Percentiles rank a stretch among this genome's conserved stretches.
These are phyloP conservation scores for Leptinotarsa undecemlineata DNA, from an alignment of 1,140 invertebrate species.

Conservation along the genomic window DNA sequence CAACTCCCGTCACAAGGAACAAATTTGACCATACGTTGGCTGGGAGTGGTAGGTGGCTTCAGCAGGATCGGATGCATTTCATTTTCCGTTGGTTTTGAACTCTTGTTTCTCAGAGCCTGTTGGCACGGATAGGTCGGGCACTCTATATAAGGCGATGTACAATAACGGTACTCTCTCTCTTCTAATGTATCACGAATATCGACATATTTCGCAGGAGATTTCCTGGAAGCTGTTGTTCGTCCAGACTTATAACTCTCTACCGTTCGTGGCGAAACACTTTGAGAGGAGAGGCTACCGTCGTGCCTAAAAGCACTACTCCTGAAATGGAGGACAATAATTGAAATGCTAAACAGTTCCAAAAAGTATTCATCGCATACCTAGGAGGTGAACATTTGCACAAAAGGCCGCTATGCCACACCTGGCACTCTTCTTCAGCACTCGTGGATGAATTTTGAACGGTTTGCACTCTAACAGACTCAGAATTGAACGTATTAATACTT, in stretches of 20 bases:
- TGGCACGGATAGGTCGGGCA: not conserved
- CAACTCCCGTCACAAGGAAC: not conserved
- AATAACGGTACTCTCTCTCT: too few relatives aligned
- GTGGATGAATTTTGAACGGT: not conserved
- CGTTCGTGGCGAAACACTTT: not conserved
- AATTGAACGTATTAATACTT: slow-evolving; percentile 14
- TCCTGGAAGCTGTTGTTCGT: not conserved
- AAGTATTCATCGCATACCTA: too few relatives aligned
- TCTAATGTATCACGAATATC: too few relatives aligned
- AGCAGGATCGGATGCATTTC: not conserved
- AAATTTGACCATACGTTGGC: not conserved
- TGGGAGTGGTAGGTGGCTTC: not conserved
- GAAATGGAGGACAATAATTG: too few relatives aligned
- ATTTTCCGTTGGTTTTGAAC: not conserved
- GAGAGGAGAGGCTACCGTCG: not conserved
- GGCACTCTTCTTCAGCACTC: not conserved
- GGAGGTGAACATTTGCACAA: too few relatives aligned
- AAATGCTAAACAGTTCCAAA: too few relatives aligned
- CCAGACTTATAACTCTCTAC: not conserved
- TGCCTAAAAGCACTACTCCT: not conserved
- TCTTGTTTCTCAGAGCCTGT: not conserved
- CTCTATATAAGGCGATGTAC: too few relatives aligned
- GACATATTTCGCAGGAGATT: too few relatives aligned
- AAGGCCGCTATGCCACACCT: not conserved
- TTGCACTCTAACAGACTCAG: slow-evolving; percentile 10